Conservation (phyloP, 2,888 invertebrate genomes). For the Falcaria lacertinaria region DNA sequence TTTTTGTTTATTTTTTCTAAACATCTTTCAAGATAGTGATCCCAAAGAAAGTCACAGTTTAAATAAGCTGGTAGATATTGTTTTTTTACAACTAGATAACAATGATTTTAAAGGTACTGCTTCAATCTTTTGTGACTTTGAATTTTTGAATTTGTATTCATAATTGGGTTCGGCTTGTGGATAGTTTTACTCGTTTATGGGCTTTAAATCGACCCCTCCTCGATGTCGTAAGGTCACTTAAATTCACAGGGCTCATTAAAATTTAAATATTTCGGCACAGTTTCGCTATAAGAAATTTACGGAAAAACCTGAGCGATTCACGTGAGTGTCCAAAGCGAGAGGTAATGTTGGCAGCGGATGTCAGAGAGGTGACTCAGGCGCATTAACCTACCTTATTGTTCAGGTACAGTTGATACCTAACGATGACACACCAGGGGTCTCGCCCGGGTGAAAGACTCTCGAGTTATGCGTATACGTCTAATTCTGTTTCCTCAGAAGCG, state of each 20-base stretch:
- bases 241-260: background rate
- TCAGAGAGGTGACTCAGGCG: slow-evolving; percentile 35
- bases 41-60: no score
- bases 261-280: background rate
- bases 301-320: background rate
- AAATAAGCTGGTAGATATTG: no score
- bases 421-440: slow-evolving; percentile 26
- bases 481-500: no score
- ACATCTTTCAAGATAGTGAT: no score
- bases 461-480: background rate
- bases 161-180: background rate
- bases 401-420: slow-evolving; percentile 21
- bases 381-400: slow-evolving; percentile 27
- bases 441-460: background rate
- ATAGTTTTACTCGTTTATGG: background rate
- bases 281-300: background rate
- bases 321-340: slow-evolving; percentile 4
- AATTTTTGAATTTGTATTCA: no score
- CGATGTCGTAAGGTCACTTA: background rate
- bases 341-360: slow-evolving; percentile 21
- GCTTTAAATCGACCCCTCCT: background rate
- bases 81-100: no score
- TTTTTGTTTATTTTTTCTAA: no score
- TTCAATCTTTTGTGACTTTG: no score
- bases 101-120: no score